phyloP scores from a whole-genome alignment of 2,113 vertebrate genomes.

The Ictalurus furcatus region DNA sequence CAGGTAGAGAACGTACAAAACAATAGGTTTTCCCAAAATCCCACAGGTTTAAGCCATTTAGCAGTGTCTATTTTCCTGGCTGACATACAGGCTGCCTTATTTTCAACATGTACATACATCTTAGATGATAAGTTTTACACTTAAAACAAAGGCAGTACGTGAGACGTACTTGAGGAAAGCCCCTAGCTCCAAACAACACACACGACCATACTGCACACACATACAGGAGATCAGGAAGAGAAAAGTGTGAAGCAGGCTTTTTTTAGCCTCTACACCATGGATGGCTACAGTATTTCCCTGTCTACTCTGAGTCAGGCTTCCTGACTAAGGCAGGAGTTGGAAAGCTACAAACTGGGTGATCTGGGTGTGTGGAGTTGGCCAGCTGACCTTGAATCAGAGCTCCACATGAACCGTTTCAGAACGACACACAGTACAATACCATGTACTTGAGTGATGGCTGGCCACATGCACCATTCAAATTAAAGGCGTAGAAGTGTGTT shows the following conservation, averaged over 20 bases:
- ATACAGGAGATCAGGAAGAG: constrained; percentile 40
- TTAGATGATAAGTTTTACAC: neutral
- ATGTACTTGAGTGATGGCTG: neutral
- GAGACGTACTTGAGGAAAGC: constrained; percentile 18
- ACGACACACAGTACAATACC: neutral
- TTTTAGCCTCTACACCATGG: constrained; percentile 48
- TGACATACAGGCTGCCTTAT: neutral
- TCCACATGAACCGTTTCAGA: neutral
- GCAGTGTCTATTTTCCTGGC: neutral
- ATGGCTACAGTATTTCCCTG: constrained; percentile 43
- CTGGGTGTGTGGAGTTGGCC: neutral
- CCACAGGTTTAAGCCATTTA: neutral
- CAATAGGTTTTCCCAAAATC: neutral
- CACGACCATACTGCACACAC: constrained; percentile 11
- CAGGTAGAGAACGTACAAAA: neutral
- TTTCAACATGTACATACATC: neutral
- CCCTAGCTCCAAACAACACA: constrained; percentile 17
- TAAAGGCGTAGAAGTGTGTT: neutral
- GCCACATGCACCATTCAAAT: constrained; percentile 12
- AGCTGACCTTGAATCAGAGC: constrained; percentile 35
- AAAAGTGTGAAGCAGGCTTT: constrained; percentile 27
- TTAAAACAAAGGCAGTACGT: constrained; percentile 10
- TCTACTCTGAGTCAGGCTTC: constrained; percentile 55
- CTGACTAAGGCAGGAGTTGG: constrained; percentile 25
- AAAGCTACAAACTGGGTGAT: neutral